Percentiles rank a stretch among this genome's conserved stretches.
Evolutionary conservation across 1,140 invertebrate genomes (phyloP).

Genomic region (Trichoplusia ni): DNA sequence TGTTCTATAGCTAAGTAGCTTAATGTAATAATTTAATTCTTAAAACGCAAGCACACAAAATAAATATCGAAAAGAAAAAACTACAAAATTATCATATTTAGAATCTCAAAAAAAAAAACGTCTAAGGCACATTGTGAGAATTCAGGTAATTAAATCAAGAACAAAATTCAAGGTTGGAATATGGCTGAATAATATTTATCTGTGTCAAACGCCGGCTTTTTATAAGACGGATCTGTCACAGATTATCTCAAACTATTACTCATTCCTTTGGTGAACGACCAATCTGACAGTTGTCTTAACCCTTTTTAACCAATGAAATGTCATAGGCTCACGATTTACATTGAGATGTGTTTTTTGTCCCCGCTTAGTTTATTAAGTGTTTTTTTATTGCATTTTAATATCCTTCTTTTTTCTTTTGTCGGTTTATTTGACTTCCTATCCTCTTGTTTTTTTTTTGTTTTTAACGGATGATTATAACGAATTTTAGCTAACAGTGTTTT

Average conservation of each 20-base stretch:
- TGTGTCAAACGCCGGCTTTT: slow-evolving; percentile 75
- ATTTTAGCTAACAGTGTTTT: too few relatives aligned
- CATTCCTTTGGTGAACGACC: slow-evolving; percentile 72
- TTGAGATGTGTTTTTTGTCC: slow-evolving; percentile 53
- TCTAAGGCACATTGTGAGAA: slow-evolving; percentile 71
- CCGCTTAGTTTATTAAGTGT: slow-evolving; percentile 41
- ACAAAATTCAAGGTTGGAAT: slow-evolving; percentile 68
- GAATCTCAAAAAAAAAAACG: slow-evolving; percentile 40
- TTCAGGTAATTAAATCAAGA: slow-evolving; percentile 76
- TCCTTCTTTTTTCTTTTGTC: slow-evolving; percentile 16
- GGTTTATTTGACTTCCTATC: too few relatives aligned
- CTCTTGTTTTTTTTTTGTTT: too few relatives aligned
- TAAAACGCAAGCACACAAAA: too few relatives aligned
- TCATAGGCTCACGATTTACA: slow-evolving; percentile 71
- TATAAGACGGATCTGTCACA: slow-evolving; percentile 78
- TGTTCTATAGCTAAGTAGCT: too few relatives aligned
- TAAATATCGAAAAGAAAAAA: too few relatives aligned
- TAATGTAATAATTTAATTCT: background rate
- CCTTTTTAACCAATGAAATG: slow-evolving; percentile 79
- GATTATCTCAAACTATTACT: slow-evolving; percentile 75
- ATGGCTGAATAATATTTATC: slow-evolving; percentile 77
- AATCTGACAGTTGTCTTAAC: slow-evolving; percentile 77
- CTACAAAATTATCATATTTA: slow-evolving; percentile 16
- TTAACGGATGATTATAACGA: too few relatives aligned
- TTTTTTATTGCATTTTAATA: slow-evolving; percentile 60